phyloP scores from a whole-genome alignment of 2,113 vertebrate genomes.

The Sceloporus tristichus region DNA sequence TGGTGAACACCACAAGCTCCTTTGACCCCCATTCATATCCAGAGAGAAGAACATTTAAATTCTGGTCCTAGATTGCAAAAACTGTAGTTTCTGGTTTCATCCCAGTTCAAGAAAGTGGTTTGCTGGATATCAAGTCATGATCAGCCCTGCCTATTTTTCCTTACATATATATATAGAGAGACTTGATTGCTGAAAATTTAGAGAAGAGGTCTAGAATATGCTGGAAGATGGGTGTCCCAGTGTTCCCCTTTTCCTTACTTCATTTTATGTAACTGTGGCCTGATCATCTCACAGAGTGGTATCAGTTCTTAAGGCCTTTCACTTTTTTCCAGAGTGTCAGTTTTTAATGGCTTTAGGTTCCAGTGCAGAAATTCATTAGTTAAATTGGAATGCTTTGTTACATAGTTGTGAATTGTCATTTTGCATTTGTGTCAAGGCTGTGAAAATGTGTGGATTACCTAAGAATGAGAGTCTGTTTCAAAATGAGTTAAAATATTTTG shows the following conservation, averaged over 20 bases:
- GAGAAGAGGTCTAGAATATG: neutral
- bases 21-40: too few species aligned
- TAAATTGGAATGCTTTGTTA: neutral
- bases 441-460: slow-evolving; percentile 1
- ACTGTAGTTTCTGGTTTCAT: neutral
- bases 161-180: neutral
- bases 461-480: neutral
- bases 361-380: neutral
- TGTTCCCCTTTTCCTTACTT: neutral
- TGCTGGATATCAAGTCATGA: neutral
- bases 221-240: too few species aligned
- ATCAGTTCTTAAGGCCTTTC: neutral
- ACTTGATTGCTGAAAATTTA: neutral
- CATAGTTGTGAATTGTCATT: too few species aligned
- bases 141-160: neutral
- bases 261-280: neutral
- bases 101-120: neutral
- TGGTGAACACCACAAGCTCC: too few species aligned
- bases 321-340: neutral
- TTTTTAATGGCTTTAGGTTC: neutral
- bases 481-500: neutral
- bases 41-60: neutral
- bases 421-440: neutral
- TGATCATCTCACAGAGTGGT: neutral
- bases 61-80: neutral